Evolutionary conservation across 1,140 invertebrate genomes (phyloP).

Genomic region (Aplysia californica): DNA sequence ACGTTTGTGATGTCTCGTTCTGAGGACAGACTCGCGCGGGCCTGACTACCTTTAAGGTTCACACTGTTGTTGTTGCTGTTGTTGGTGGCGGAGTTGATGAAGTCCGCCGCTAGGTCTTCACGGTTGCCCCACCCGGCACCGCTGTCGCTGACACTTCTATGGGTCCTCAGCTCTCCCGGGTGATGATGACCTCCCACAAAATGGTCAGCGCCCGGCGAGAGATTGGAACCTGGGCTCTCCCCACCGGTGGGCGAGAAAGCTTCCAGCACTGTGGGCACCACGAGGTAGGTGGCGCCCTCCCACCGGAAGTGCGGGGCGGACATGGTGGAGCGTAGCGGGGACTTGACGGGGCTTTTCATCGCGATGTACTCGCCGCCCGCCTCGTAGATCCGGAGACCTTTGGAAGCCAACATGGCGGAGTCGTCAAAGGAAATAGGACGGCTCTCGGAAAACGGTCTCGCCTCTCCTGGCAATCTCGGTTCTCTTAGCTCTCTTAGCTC

Average conservation of each 20-base stretch:
- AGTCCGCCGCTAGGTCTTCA: background rate
- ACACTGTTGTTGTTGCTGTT: background rate
- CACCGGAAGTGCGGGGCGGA: conserved; percentile 6
- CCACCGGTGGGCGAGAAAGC: background rate
- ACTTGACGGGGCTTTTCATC: background rate
- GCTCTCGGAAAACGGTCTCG: too few relatives aligned
- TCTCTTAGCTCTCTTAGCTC: too few relatives aligned
- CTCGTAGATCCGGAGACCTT: conserved; percentile 23
- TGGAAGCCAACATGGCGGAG: conserved; percentile 8
- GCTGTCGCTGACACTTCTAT: conserved; percentile 19
- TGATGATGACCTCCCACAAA: too few relatives aligned
- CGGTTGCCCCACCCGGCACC: background rate
- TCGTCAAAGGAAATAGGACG: too few relatives aligned
- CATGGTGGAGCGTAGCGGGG: background rate
- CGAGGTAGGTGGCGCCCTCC: conserved; percentile 18
- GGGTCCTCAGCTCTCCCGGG: background rate
- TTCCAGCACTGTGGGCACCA: conserved; percentile 17
- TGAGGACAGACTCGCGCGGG: background rate
- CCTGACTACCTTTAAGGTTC: background rate
- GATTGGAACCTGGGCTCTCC: background rate
- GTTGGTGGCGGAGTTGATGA: background rate
- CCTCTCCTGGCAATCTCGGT: too few relatives aligned
- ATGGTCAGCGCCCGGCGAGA: background rate
- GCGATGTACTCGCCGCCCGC: background rate
- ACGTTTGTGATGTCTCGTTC: background rate